Evolutionary conservation across 2,888 invertebrate species (phyloP).

Genomic region (Lycocerus yunnanus): DNA sequence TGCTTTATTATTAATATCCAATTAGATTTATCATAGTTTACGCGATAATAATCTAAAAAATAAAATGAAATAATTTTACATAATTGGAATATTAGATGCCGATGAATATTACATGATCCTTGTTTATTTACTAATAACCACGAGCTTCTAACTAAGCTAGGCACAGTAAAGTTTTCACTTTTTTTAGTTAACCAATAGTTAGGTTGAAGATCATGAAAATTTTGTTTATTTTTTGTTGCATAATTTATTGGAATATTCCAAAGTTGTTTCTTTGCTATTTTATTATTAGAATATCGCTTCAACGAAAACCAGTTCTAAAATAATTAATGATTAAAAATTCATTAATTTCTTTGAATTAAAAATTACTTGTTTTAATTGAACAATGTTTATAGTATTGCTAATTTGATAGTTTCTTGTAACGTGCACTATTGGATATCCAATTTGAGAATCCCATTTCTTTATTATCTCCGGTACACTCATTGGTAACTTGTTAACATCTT

Average conservation of each 20-base stretch:
- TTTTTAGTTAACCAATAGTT: neutral
- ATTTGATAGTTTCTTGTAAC: neutral
- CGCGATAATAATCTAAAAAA: slow-evolving; percentile 66
- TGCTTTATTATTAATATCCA: slow-evolving; percentile 64
- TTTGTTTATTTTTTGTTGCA: neutral
- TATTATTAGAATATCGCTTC: too few relatives aligned
- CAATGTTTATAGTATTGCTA: neutral
- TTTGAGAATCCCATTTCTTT: slow-evolving; percentile 52
- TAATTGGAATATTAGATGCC: neutral
- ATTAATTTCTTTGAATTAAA: neutral
- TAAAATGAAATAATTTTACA: neutral
- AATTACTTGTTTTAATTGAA: slow-evolving; percentile 1
- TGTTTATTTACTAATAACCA: slow-evolving; percentile 17
- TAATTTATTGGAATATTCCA: neutral
- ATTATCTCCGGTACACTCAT: neutral
- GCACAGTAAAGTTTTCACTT: neutral
- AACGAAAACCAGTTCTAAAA: neutral
- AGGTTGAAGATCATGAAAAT: slow-evolving; percentile 2
- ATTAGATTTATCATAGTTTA: slow-evolving; percentile 71
- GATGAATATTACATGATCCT: slow-evolving; percentile 6
- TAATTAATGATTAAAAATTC: neutral
- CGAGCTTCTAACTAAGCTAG: neutral
- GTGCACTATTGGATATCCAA: slow-evolving; percentile 33
- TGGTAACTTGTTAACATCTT: neutral
- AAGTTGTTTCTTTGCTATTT: too few relatives aligned